Base-by-base conservation (phyloP, 2,113 vertebrate species). In the Pleuronectes platessa region DNA sequence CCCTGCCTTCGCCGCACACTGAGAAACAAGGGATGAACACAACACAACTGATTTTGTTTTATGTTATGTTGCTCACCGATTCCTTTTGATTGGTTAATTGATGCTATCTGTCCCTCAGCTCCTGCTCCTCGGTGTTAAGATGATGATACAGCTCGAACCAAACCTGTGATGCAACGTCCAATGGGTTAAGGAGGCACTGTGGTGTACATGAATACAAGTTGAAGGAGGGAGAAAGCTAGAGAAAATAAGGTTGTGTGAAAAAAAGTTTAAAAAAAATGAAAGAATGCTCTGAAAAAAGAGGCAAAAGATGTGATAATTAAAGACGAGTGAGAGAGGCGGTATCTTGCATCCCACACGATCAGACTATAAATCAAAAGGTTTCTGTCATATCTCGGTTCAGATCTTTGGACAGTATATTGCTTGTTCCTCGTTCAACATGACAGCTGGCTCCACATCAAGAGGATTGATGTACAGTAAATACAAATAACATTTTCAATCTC, bases 361-460 rank as follows among this genome's bases (percentile, higher is more conserved):
- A 86, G 76, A 85, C 87, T 79, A 88, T 92, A 92, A 90, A 94
- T 93, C 90, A 91, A 92, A 91, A 88, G 65, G 91, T 86, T 85
- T 82, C 63, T 72, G 56, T 84, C 71, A 58, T 84, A 90, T 93
- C 88, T 79, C 20, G 31, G 64, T 86, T 90, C 85, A 92, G 86
- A 94, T 93, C 92, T 88, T 87, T 89, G 90, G 91, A 92, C 88
- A 91, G 85, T 85, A 83, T 88, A 88, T 88, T 86, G 88, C 75
- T 87, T 91, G 88, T 90, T 85, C 76, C 58, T 69, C 11, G 11
- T 59, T 75, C 80, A 72, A 82, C 83, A 85, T 92, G 92, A 86
- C 89, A 90, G 82, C 72, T 78, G 74, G 78, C 72, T 63, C 73
- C 74, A 74, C 80, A 84, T 87, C 81, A 86, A 89, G 64, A 1